These are phyloP conservation scores for Raja brachyura DNA, from an alignment of 2,113 vertebrate species.

Conservation along the genomic window DNA sequence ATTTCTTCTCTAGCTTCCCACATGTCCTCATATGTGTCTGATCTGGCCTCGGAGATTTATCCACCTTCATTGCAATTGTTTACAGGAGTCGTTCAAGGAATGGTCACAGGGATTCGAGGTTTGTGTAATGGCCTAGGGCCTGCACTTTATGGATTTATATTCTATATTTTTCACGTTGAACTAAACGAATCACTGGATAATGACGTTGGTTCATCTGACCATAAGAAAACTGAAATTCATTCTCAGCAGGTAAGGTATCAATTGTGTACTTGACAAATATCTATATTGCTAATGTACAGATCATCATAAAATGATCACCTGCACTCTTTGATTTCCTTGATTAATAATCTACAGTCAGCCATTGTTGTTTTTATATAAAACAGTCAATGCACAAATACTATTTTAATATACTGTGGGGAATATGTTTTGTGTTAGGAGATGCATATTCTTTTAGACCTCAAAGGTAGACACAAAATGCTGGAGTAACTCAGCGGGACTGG, in stretches of 20 bases:
- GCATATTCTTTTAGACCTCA: too few species aligned
- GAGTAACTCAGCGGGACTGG: too few species aligned
- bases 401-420: background rate
- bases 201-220: slow-evolving; percentile 51
- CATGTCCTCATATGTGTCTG: too few species aligned
- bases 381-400: background rate
- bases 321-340: background rate
- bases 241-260: slow-evolving; percentile 59
- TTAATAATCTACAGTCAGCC: background rate
- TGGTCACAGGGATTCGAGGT: slow-evolving; percentile 79
- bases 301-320: background rate
- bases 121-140: slow-evolving; percentile 79
- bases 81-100: slow-evolving; percentile 77
- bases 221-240: slow-evolving; percentile 54
- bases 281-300: background rate
- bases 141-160: slow-evolving; percentile 80
- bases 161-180: slow-evolving; percentile 82
- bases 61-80: background rate
- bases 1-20: too few species aligned
- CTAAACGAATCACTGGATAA: slow-evolving; percentile 67
- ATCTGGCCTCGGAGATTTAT: too few species aligned
- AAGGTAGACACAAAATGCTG: too few species aligned
- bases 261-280: background rate
- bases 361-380: background rate
- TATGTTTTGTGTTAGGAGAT: too few species aligned